Evolutionary conservation across 2,113 vertebrate genomes (phyloP).

Genomic region (Semnornis frantzii): DNA sequence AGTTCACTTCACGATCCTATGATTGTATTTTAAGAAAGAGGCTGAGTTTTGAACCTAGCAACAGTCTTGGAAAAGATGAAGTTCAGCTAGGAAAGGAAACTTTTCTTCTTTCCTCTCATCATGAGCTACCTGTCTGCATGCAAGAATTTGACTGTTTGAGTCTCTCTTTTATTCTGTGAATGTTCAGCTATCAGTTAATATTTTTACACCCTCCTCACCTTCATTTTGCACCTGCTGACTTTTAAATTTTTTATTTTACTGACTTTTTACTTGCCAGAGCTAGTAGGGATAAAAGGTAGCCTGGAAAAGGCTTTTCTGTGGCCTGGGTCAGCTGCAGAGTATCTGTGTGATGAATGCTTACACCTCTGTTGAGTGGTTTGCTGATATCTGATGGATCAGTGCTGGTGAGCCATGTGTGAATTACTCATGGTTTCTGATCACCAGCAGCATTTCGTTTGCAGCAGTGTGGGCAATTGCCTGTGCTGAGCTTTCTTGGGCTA

Average conservation of each 20-base stretch:
- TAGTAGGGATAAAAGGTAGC: background rate
- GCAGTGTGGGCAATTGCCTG: background rate
- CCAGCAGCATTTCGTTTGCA: background rate
- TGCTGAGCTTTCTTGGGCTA: background rate
- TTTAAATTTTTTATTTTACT: background rate
- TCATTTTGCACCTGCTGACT: background rate
- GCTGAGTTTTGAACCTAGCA: background rate
- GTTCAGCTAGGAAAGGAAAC: background rate
- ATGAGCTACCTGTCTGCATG: background rate
- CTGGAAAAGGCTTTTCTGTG: background rate
- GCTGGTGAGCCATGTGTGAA: background rate
- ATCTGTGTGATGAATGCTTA: accelerated
- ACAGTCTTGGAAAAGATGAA: background rate
- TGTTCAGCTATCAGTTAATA: background rate
- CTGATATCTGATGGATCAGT: background rate
- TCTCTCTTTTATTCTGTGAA: background rate
- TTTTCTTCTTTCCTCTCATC: background rate
- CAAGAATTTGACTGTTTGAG: background rate
- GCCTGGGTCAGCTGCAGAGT: background rate
- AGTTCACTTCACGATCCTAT: background rate
- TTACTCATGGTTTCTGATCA: background rate
- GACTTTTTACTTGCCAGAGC: background rate
- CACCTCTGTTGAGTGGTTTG: background rate
- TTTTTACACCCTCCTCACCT: background rate
- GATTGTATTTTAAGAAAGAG: background rate